Evolutionary conservation across 1,140 invertebrate genomes (phyloP).

Genomic region (Gonatopus flavifemur): DNA sequence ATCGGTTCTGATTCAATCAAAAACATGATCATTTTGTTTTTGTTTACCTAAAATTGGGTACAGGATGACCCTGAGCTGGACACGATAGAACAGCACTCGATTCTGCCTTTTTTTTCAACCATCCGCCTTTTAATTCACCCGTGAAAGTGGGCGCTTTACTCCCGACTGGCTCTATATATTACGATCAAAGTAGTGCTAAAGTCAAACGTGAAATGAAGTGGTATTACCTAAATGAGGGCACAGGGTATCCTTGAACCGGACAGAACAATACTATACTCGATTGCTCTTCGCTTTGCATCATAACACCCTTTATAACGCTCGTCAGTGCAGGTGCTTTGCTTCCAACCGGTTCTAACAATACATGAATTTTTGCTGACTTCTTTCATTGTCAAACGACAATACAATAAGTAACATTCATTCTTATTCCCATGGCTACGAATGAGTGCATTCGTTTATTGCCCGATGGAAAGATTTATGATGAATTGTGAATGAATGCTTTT

Average conservation of each 20-base stretch:
- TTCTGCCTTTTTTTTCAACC: slow-evolving; percentile 39
- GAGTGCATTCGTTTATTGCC: no score
- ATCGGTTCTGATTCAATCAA: slow-evolving; percentile 67
- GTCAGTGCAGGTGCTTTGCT: slow-evolving; percentile 60
- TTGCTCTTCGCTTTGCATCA: slow-evolving; percentile 40
- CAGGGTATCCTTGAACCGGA: slow-evolving; percentile 52
- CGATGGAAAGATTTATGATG: no score
- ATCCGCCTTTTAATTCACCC: slow-evolving; percentile 52
- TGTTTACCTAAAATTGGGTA: slow-evolving; percentile 55
- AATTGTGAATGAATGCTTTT: no score
- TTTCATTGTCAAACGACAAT: no score
- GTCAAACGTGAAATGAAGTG: neutral
- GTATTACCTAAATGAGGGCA: slow-evolving; percentile 49
- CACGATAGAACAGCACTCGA: slow-evolving; percentile 61
- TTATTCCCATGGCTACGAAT: no score
- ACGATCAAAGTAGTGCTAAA: slow-evolving; percentile 14
- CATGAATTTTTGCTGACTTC: no score
- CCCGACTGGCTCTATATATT: slow-evolving; percentile 66
- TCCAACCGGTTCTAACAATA: slow-evolving; percentile 58
- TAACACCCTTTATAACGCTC: slow-evolving; percentile 51
- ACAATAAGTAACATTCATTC: no score
- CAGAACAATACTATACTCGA: slow-evolving; percentile 43
- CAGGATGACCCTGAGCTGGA: slow-evolving; percentile 66
- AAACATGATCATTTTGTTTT: slow-evolving; percentile 9
- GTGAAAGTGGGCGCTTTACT: slow-evolving; percentile 67